These are phyloP conservation scores for Hirtodrosophila cameraria DNA, from an alignment of 2,888 invertebrate species.

Conservation along the genomic window DNA sequence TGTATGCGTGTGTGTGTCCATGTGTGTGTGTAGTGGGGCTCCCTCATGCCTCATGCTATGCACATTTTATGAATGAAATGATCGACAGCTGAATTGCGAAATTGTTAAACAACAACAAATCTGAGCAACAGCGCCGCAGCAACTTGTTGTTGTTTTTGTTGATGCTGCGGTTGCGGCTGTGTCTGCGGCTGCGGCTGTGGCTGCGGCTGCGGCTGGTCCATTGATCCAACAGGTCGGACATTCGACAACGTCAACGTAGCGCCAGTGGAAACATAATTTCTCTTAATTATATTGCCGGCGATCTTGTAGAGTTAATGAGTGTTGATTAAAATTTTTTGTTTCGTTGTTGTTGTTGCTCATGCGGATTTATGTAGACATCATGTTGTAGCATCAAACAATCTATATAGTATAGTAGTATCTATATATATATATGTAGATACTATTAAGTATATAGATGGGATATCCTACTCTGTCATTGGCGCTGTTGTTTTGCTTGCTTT, in stretches of 20 bases:
- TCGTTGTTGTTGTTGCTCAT: constrained; percentile 47
- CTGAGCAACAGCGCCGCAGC: constrained; percentile 36
- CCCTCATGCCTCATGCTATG: constrained; percentile 51
- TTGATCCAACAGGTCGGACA: constrained; percentile 75
- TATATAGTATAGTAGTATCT: constrained; percentile 17
- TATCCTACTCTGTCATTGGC: constrained; percentile 62
- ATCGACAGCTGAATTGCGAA: constrained; percentile 83
- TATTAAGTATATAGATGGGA: constrained; percentile 33
- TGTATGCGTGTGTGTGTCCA: constrained; percentile 17
- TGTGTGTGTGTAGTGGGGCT: constrained; percentile 20
- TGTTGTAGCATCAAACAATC: constrained; percentile 1
- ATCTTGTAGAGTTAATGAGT: constrained; percentile 76
- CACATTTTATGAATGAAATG: constrained; percentile 81
- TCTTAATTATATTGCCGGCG: constrained; percentile 79
- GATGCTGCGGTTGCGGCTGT: not conserved
- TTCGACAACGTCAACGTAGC: constrained; percentile 51
- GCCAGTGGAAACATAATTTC: constrained; percentile 81
- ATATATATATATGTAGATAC: constrained; percentile 17
- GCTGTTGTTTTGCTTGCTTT: constrained; percentile 1
- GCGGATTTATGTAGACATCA: constrained; percentile 60
- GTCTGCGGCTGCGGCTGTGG: constrained; percentile 5
- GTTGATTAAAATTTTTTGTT: constrained; percentile 77
- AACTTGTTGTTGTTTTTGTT: constrained; percentile 17
- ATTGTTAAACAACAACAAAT: constrained; percentile 69
- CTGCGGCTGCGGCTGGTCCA: constrained; percentile 40